These are phyloP conservation scores for Callyntrura sp. DNA, from an alignment of 2,888 invertebrate species.

Conservation along the genomic window DNA sequence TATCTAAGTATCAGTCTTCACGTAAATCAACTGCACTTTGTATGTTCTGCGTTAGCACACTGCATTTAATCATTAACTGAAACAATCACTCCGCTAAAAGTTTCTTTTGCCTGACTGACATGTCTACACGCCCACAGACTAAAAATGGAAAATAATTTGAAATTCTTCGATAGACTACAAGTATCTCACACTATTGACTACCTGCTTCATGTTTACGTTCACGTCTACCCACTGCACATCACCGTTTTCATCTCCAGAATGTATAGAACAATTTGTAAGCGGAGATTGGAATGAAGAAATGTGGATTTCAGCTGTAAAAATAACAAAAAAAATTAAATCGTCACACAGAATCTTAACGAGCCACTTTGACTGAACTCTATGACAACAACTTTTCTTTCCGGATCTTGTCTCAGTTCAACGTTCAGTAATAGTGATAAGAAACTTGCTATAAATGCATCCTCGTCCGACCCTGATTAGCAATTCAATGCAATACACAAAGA, in stretches of 20 bases:
- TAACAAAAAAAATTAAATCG: not conserved
- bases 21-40: constrained; percentile 6
- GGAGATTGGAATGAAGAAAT: not conserved
- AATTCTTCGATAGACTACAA: not conserved
- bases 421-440: too few relatives aligned
- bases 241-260: not conserved
- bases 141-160: not conserved
- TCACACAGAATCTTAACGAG: too few relatives aligned
- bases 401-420: too few relatives aligned
- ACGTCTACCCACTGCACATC: not conserved
- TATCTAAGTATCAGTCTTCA: not conserved
- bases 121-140: not conserved
- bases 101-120: not conserved
- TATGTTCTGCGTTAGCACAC: not conserved
- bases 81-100: not conserved
- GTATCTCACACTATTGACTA: not conserved
- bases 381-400: too few relatives aligned
- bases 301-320: not conserved
- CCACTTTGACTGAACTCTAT: too few relatives aligned
- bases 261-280: too few relatives aligned
- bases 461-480: too few relatives aligned
- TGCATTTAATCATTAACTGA: not conserved
- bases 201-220: not conserved
- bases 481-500: too few relatives aligned
- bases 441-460: too few relatives aligned